Conservation (phyloP, 2,888 invertebrate genomes). For the Cantharis nigra region DNA sequence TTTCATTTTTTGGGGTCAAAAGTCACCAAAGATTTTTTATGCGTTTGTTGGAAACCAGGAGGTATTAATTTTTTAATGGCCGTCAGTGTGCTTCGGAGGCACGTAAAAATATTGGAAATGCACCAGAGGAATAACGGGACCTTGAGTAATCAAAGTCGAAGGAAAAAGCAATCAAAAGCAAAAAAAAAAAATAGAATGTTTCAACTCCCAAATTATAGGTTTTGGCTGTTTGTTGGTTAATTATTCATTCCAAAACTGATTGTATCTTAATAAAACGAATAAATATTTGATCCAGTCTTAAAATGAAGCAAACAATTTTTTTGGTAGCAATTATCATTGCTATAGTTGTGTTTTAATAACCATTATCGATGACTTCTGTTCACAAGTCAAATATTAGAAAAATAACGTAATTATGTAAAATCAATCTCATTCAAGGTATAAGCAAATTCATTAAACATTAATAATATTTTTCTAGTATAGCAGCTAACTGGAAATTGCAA, state of each 20-base stretch:
- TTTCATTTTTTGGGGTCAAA: no score
- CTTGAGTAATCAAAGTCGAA: neutral
- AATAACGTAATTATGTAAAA: neutral
- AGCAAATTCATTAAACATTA: neutral
- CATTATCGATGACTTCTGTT: neutral
- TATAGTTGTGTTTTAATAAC: neutral
- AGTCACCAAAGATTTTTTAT: no score
- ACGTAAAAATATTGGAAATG: no score
- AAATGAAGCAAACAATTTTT: neutral
- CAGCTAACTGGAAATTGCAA: neutral
- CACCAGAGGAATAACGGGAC: no score
- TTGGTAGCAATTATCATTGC: neutral
- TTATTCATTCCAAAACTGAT: neutral
- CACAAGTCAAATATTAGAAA: neutral
- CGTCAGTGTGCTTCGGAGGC: no score
- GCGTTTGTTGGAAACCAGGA: no score
- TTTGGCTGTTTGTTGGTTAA: neutral
- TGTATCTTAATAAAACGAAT: neutral
- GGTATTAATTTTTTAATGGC: no score
- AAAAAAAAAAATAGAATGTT: neutral
- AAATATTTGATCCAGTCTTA: neutral
- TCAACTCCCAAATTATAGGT: neutral
- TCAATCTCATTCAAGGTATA: neutral
- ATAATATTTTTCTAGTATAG: neutral
- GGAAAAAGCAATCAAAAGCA: neutral